These are phyloP conservation scores for Chlorodrepanis virens DNA, from an alignment of 2,113 vertebrate genomes.

Conservation along the genomic window DNA sequence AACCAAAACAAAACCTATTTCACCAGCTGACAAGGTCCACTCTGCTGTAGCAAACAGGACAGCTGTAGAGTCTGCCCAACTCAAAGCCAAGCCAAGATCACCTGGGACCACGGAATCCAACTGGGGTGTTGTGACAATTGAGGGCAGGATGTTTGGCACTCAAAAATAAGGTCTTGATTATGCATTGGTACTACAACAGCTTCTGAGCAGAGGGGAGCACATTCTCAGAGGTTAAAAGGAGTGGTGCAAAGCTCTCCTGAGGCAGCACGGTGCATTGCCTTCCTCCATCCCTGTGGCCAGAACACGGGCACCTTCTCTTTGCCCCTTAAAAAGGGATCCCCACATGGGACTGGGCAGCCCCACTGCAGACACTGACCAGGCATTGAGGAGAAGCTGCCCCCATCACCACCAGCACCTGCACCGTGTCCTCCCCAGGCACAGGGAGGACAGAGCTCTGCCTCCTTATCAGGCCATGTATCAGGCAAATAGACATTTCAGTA, in stretches of 20 bases:
- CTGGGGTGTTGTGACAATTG: rapidly evolving
- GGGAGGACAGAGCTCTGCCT: neutral
- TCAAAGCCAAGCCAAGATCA: neutral
- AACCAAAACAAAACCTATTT: neutral
- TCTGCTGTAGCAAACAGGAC: neutral
- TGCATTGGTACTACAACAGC: neutral
- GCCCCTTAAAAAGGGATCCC: neutral
- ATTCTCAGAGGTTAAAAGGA: neutral
- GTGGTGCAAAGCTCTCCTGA: neutral
- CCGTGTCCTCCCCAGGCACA: rapidly evolving
- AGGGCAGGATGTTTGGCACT: neutral
- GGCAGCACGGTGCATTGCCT: rapidly evolving
- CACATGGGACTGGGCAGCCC: rapidly evolving
- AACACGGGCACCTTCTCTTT: neutral
- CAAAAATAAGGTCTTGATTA: neutral
- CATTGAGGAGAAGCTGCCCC: neutral
- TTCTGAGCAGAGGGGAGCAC: neutral
- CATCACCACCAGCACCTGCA: neutral
- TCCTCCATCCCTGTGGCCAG: neutral
- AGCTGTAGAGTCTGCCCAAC: neutral
- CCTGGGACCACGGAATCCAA: neutral
- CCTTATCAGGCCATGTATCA: neutral
- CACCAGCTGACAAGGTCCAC: neutral
- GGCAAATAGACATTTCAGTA: neutral
- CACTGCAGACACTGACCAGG: neutral